Percentiles rank a stretch among this genome's conserved stretches.
Conservation (phyloP, 1,140 invertebrate genomes). For the Ruditapes philippinarum region DNA sequence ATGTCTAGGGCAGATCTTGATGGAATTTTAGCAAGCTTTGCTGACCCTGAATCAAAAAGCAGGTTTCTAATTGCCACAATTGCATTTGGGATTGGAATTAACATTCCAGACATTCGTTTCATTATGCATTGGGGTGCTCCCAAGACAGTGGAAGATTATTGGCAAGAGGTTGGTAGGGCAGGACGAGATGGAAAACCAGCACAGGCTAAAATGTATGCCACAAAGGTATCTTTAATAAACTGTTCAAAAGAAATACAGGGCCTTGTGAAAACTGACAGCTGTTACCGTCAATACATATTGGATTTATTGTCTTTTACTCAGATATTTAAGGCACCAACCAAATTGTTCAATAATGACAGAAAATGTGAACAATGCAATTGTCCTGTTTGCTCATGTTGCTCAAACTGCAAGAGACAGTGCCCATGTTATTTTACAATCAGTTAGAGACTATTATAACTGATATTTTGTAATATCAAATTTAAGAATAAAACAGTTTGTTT, state of each 20-base stretch:
- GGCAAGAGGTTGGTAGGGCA: neutral
- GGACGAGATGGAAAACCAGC: neutral
- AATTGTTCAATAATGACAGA: neutral
- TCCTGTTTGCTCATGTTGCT: neutral
- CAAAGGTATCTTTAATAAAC: neutral
- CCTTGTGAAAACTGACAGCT: neutral
- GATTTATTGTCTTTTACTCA: neutral
- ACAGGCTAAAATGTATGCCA: conserved; percentile 5
- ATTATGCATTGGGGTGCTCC: neutral
- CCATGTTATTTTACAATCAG: neutral
- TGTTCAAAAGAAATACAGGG: neutral
- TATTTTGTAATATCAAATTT: too few species aligned
- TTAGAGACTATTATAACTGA: too few species aligned
- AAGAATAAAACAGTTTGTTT: too few species aligned
- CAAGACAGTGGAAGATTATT: conserved; percentile 18
- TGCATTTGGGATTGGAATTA: neutral
- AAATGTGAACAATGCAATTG: neutral
- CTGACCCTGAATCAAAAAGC: neutral
- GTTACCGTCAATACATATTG: neutral
- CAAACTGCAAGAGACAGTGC: neutral
- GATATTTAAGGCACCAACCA: neutral
- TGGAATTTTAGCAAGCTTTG: neutral
- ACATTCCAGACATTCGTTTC: neutral
- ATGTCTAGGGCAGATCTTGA: neutral
- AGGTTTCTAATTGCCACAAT: neutral